phyloP scores from a whole-genome alignment of 2,113 vertebrate genomes.

The Hydrolagus affinis region DNA sequence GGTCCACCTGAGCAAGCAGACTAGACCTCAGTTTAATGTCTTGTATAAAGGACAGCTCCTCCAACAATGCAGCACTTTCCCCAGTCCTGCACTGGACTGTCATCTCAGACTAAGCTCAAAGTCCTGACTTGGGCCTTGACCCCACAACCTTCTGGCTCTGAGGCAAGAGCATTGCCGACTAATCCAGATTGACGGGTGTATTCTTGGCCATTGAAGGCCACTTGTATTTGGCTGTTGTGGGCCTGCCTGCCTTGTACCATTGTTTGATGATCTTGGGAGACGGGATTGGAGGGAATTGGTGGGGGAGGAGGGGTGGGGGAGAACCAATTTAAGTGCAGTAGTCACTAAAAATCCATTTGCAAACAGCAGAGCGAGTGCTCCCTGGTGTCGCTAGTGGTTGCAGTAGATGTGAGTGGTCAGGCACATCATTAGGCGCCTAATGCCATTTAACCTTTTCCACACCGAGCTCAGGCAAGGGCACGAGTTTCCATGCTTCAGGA shows the following conservation, averaged over 20 bases:
- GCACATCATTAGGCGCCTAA: slow-evolving; percentile 7
- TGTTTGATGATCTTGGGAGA: neutral
- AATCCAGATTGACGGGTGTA: neutral
- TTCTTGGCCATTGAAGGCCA: neutral
- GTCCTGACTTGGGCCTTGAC: no score
- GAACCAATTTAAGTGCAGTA: no score
- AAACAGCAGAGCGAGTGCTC: slow-evolving; percentile 14
- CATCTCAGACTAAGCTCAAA: no score
- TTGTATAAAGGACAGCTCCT: no score
- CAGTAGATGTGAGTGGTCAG: neutral
- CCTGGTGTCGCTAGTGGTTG: neutral
- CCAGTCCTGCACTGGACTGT: no score
- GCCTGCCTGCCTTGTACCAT: no score
- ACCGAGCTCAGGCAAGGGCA: neutral
- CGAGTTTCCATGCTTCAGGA: no score
- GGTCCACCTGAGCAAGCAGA: no score
- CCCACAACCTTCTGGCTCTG: no score
- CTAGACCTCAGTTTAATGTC: no score
- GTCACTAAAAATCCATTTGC: neutral
- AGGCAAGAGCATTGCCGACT: neutral
- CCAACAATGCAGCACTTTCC: no score
- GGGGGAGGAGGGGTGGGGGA: no score
- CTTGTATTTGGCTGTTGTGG: neutral
- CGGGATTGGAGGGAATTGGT: neutral
- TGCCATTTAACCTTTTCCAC: neutral